A percentile compares a stretch with the other conserved stretches of the same genome.
Conservation (phyloP, 2,113 vertebrate species). For the Patagioenas fasciata region DNA sequence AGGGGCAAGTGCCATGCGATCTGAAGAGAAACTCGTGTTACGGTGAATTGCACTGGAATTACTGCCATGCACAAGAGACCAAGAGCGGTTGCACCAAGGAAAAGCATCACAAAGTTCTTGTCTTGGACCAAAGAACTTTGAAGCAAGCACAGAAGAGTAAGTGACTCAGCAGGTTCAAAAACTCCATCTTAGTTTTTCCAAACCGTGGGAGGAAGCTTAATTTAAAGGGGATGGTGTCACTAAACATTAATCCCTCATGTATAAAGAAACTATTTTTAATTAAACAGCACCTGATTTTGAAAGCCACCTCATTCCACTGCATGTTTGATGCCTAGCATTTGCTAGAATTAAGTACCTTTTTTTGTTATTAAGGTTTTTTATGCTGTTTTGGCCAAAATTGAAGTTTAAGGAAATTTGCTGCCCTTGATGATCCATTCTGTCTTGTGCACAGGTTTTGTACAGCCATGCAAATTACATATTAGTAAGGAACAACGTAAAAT, state of each 20-base stretch:
- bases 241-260: background rate
- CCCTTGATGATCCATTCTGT: background rate
- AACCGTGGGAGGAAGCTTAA: background rate
- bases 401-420: background rate
- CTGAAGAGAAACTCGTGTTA: background rate
- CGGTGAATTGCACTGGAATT: background rate
- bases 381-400: background rate
- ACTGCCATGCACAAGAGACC: background rate
- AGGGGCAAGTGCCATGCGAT: conserved; percentile 17
- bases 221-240: background rate
- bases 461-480: background rate
- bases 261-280: background rate
- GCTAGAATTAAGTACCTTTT: background rate
- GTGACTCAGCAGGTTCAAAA: conserved; percentile 2
- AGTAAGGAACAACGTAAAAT: background rate
- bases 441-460: background rate
- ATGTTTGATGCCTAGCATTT: background rate
- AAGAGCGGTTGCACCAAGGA: background rate
- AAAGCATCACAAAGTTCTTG: conserved; percentile 35
- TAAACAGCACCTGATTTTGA: background rate
- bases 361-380: background rate
- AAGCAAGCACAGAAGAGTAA: background rate
- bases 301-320: background rate
- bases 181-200: conserved; percentile 39
- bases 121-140: background rate